These are phyloP conservation scores for Sebastes matsubarae DNA, from an alignment of 2,797 vertebrate genomes.

Conservation along the genomic window DNA sequence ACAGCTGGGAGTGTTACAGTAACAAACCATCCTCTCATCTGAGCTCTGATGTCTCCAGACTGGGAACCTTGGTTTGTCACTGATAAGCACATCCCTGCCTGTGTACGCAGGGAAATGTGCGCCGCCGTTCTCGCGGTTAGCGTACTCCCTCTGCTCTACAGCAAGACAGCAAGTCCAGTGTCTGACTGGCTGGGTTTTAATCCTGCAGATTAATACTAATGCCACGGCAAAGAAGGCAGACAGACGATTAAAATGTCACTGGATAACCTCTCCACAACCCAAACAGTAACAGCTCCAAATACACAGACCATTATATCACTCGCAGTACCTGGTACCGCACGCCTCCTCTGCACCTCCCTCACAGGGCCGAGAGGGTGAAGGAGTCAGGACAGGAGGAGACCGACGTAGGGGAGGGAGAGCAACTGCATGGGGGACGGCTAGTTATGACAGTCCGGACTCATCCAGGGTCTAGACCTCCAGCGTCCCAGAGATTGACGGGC, in stretches of 20 bases:
- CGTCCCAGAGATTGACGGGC: constrained; percentile 59
- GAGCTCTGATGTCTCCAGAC: constrained; percentile 32
- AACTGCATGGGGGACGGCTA: constrained; percentile 3
- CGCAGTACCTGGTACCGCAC: constrained; percentile 71
- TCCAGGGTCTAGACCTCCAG: constrained; percentile 55
- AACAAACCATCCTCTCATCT: constrained; percentile 31
- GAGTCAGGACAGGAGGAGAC: constrained; percentile 32
- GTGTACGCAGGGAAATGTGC: constrained; percentile 15
- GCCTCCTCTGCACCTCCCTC: constrained; percentile 62
- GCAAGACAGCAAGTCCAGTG: constrained; percentile 62
- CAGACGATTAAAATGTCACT: constrained; percentile 83
- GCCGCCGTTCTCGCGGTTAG: constrained; percentile 24
- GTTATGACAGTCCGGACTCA: constrained; percentile 24
- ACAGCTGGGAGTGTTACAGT: neutral
- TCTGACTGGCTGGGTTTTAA: constrained; percentile 74
- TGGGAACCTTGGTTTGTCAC: constrained; percentile 42
- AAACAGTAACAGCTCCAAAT: constrained; percentile 74
- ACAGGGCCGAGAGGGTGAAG: constrained; percentile 28
- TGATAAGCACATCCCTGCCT: constrained; percentile 51
- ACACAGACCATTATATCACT: constrained; percentile 70
- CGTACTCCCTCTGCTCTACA: constrained; percentile 41
- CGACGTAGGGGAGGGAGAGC: neutral
- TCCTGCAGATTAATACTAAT: constrained; percentile 80
- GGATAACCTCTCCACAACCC: constrained; percentile 77
- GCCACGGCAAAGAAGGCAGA: constrained; percentile 72